These are phyloP conservation scores for Lasioglossum morio DNA, from an alignment of 2,888 invertebrate genomes.

Conservation along the genomic window DNA sequence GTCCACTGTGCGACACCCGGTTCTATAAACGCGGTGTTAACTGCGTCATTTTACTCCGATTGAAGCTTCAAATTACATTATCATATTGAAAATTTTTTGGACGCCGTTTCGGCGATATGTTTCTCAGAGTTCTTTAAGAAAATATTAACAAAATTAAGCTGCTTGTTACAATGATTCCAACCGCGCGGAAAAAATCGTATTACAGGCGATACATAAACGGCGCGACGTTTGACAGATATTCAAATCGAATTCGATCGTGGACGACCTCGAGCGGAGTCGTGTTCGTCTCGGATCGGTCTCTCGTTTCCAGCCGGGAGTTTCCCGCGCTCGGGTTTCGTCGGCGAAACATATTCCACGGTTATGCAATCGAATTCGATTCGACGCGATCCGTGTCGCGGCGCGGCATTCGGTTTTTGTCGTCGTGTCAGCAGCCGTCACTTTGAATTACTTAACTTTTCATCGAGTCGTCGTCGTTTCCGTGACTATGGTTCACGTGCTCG, in stretches of 20 bases:
- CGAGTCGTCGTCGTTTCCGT: slow-evolving; percentile 40
- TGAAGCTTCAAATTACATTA: too few relatives aligned
- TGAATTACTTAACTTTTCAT: slow-evolving; percentile 54
- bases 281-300: neutral
- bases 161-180: neutral
- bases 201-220: neutral
- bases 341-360: slow-evolving; percentile 36
- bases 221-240: slow-evolving; percentile 7
- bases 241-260: neutral
- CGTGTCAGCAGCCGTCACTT: slow-evolving; percentile 53
- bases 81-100: too few relatives aligned
- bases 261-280: neutral
- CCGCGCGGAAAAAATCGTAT: neutral
- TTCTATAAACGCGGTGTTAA: too few relatives aligned
- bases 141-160: neutral
- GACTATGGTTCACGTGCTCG: neutral
- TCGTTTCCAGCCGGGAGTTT: neutral
- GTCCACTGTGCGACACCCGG: too few relatives aligned
- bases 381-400: neutral
- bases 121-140: neutral
- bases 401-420: slow-evolving; percentile 14
- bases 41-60: neutral
- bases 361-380: slow-evolving; percentile 34
- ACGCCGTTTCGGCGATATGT: too few relatives aligned
- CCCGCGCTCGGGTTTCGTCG: slow-evolving; percentile 5